Conservation (phyloP, 1,140 invertebrate genomes). For the Melanaphis sacchari region DNA sequence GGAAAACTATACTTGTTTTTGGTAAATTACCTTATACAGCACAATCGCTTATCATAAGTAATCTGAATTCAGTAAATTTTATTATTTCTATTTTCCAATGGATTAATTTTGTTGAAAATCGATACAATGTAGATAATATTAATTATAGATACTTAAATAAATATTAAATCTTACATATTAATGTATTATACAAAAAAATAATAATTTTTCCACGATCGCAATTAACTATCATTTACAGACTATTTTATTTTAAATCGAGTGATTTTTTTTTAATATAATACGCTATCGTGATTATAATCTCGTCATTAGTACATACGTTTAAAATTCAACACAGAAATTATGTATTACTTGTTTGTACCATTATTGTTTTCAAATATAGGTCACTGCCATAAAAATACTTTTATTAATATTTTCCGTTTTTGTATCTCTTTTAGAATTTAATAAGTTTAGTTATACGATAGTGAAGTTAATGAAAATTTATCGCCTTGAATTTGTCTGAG, state of each 20-base stretch:
- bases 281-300: too few relatives aligned
- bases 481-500: neutral
- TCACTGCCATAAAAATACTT: neutral
- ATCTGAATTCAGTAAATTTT: too few relatives aligned
- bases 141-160: neutral
- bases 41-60: too few relatives aligned
- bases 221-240: too few relatives aligned
- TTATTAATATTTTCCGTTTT: neutral
- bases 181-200: too few relatives aligned
- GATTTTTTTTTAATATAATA: neutral
- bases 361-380: slow-evolving; percentile 13
- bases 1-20: too few relatives aligned
- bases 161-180: neutral
- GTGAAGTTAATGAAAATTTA: slow-evolving; percentile 20
- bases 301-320: neutral
- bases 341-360: neutral
- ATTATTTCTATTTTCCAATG: too few relatives aligned
- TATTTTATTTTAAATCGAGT: neutral
- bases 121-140: too few relatives aligned
- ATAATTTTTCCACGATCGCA: too few relatives aligned
- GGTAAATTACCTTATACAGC: too few relatives aligned
- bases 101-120: too few relatives aligned
- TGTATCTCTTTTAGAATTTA: slow-evolving; percentile 12
- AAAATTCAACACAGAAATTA: neutral
- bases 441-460: neutral